Base-by-base conservation (phyloP, 1,140 invertebrate genomes). In the Bombus pascuorum region DNA sequence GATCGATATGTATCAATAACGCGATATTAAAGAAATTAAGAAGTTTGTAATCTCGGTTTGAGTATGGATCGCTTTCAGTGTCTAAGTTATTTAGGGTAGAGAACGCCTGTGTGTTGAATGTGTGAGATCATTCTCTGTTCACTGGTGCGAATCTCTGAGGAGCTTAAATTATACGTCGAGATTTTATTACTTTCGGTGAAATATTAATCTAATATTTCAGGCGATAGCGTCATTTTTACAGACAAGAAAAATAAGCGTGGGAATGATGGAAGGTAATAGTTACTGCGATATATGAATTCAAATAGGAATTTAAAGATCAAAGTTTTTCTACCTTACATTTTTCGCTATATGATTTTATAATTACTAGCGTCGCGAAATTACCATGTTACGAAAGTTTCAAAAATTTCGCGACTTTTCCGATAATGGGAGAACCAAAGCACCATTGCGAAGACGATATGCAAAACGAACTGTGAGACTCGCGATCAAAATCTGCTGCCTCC, bases 121-220 rank as follows among this genome's bases (percentile, higher is more conserved):
- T 37, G 37, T 28, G 37, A 71, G 4, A 71, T n/a, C 18, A 28
- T 22, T 18, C 44, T 47, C 44, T 47, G 22, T 71, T 42, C 37
- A 3, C 37, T 5, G 9, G 10, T 13, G 47, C 47, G 34, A 37
- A 68, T 68, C 65, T 34, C 32, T 34, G 68, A 70, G 68, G 9
- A 70, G 34, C 25, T 70, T 70, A 70, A 70, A 37, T 70, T 39
- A 70, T 70, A 37, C 10, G 70, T 42, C 25, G 22, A 71, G 37
- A 71, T 71, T 71, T 71, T 39, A 71, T 71, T 71, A 42, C 25
- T 71, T 71, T n/a, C 70, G 25, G 37, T 71, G 39, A 71, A 71
- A 71, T 71, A 71, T 71, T 39, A 42, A 42, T 71, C 22, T 28
- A 71, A 71, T 71, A 71, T 71, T 39, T 42, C 70, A 71, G 39